Percentiles rank a stretch among this genome's conserved stretches.
Conservation (phyloP, 2,797 vertebrate genomes). For the Hippocampus kuda region DNA sequence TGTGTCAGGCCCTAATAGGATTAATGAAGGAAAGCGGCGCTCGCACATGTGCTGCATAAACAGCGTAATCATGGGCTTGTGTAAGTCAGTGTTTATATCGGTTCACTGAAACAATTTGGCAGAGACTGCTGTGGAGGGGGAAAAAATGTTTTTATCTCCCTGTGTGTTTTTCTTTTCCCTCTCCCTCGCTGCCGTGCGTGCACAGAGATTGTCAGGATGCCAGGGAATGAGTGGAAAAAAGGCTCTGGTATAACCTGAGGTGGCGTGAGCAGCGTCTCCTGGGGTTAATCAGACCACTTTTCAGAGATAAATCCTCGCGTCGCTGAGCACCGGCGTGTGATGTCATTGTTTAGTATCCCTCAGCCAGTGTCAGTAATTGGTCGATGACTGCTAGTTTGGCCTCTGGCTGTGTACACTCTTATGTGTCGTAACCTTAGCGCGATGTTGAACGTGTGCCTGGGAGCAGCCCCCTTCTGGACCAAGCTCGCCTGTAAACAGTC, state of each 20-base stretch:
- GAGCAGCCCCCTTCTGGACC: not conserved
- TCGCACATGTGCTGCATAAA: slow-evolving; percentile 61
- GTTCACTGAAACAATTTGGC: slow-evolving; percentile 53
- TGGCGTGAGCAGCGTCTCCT: slow-evolving; percentile 41
- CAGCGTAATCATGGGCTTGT: slow-evolving; percentile 60
- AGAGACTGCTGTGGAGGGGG: slow-evolving; percentile 28
- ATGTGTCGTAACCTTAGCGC: slow-evolving; percentile 32
- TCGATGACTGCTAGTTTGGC: slow-evolving; percentile 39
- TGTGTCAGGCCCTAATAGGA: slow-evolving; percentile 56
- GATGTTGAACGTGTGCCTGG: slow-evolving; percentile 17
- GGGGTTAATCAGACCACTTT: slow-evolving; percentile 65
- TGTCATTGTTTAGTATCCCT: slow-evolving; percentile 66
- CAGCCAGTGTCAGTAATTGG: slow-evolving; percentile 46
- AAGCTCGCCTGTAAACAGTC: not conserved
- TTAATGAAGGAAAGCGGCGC: slow-evolving; percentile 59
- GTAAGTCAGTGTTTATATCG: slow-evolving; percentile 62
- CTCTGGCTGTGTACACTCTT: slow-evolving; percentile 33
- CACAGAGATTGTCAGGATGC: slow-evolving; percentile 20
- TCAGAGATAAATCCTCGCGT: slow-evolving; percentile 51
- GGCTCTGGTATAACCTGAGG: slow-evolving; percentile 9
- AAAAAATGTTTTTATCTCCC: slow-evolving; percentile 42
- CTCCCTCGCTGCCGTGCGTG: slow-evolving; percentile 25
- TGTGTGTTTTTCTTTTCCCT: slow-evolving; percentile 12
- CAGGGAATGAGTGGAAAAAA: slow-evolving; percentile 23
- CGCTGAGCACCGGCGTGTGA: slow-evolving; percentile 36